phyloP scores from a whole-genome alignment of 2,113 vertebrate species.

The Ascaphus truei region DNA sequence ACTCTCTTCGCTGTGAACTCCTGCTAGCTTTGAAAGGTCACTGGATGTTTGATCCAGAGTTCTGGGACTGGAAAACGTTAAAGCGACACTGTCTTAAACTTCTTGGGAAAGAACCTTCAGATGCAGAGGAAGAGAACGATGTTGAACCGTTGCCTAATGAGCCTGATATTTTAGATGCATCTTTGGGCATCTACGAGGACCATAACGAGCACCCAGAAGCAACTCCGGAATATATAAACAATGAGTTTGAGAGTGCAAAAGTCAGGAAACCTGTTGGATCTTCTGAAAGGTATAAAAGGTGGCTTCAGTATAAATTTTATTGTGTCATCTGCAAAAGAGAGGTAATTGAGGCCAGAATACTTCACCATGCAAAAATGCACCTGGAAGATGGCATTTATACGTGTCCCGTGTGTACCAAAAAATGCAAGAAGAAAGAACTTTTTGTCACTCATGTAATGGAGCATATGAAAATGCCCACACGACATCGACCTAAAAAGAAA shows the following conservation, averaged over 20 bases:
- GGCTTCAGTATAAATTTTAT: conserved; percentile 80
- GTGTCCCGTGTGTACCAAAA: conserved; percentile 85
- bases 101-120: conserved; percentile 76
- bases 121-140: conserved; percentile 69
- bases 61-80: conserved; percentile 98
- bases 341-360: conserved; percentile 77
- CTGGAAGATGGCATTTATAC: conserved; percentile 76
- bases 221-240: conserved; percentile 41
- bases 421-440: conserved; percentile 79
- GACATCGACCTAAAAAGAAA: conserved; percentile 59
- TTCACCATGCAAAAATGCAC: conserved; percentile 93
- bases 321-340: conserved; percentile 88
- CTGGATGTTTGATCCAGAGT: conserved; percentile 97
- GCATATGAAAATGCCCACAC: conserved; percentile 78
- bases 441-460: conserved; percentile 85
- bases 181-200: conserved; percentile 64
- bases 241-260: conserved; percentile 62
- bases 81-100: conserved; percentile 84
- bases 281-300: conserved; percentile 73
- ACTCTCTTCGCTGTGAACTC: conserved; percentile 92
- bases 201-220: conserved; percentile 52
- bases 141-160: conserved; percentile 63
- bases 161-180: conserved; percentile 62
- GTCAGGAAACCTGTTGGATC: conserved; percentile 64
- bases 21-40: conserved; percentile 90